phyloP scores from a whole-genome alignment of 2,113 vertebrate species.

The Gavia stellata region DNA sequence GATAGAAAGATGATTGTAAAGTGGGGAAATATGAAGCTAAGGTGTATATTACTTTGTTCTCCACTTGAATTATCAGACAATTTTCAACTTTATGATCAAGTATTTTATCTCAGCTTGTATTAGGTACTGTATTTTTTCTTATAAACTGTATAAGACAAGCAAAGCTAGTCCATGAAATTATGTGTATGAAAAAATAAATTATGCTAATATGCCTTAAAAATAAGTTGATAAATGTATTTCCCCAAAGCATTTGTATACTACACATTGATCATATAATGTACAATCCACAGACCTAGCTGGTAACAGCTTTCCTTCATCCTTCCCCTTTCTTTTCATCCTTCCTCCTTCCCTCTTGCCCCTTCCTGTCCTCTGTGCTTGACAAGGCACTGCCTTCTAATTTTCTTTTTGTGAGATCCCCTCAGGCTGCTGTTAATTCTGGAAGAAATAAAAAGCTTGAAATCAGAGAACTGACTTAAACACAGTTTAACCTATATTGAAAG shows the following conservation, averaged over 20 bases:
- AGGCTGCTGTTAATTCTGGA: not conserved
- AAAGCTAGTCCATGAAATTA: not conserved
- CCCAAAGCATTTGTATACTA: not conserved
- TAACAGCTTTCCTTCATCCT: not conserved
- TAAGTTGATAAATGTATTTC: not conserved
- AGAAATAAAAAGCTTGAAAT: not conserved
- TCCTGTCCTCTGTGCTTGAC: not conserved
- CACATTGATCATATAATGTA: not conserved
- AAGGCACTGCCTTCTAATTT: not conserved
- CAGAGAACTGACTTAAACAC: not conserved
- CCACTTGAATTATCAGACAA: not conserved
- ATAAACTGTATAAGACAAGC: not conserved
- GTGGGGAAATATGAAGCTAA: not conserved
- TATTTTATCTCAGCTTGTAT: not conserved
- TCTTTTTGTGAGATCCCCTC: not conserved
- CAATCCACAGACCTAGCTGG: not conserved
- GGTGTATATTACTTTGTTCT: not conserved
- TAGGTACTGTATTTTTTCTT: not conserved
- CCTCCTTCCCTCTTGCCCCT: not conserved
- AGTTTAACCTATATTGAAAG: not conserved
- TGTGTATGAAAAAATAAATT: not conserved
- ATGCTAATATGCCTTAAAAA: not conserved
- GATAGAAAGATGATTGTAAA: not conserved
- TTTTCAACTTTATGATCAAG: not conserved
- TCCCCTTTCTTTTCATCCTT: not conserved